Percentiles rank a stretch among this genome's conserved stretches.
phyloP scores from a whole-genome alignment of 2,888 invertebrate species.

The Agrochola circellaris region DNA sequence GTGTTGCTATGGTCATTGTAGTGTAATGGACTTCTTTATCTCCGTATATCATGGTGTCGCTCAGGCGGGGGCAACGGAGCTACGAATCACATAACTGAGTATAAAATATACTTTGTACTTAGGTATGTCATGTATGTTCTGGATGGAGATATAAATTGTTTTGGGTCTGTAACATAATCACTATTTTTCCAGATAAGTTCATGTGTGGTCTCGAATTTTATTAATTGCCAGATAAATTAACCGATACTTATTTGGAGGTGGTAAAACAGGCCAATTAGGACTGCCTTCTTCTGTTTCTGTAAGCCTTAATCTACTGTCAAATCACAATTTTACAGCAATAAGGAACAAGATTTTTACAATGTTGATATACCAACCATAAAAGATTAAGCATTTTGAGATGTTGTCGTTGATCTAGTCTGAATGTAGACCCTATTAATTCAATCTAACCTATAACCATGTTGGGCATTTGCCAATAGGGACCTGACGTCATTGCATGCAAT shows the following conservation, averaged over 20 bases:
- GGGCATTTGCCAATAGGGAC: constrained; percentile 18
- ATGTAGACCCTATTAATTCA: constrained; percentile 18
- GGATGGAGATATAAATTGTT: no score
- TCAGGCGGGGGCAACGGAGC: constrained; percentile 45
- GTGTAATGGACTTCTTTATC: constrained; percentile 79
- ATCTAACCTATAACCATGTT: constrained; percentile 13
- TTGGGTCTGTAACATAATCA: neutral
- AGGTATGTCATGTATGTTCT: neutral
- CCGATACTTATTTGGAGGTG: neutral
- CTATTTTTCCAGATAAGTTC: neutral
- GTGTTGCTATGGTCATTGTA: constrained; percentile 77
- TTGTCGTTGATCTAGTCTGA: neutral
- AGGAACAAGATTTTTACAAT: no score
- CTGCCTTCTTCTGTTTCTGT: neutral
- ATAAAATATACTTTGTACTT: constrained; percentile 14
- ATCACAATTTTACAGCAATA: no score
- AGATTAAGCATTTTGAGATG: no score
- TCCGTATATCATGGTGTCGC: constrained; percentile 78
- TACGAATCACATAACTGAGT: constrained; percentile 46
- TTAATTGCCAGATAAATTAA: neutral
- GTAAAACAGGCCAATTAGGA: neutral
- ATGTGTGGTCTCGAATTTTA: neutral
- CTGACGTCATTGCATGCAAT: constrained; percentile 18
- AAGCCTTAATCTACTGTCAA: no score
- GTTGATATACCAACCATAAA: no score